These are phyloP conservation scores for Hippocampus barbouri DNA, from an alignment of 2,113 vertebrate species.

Conservation along the genomic window DNA sequence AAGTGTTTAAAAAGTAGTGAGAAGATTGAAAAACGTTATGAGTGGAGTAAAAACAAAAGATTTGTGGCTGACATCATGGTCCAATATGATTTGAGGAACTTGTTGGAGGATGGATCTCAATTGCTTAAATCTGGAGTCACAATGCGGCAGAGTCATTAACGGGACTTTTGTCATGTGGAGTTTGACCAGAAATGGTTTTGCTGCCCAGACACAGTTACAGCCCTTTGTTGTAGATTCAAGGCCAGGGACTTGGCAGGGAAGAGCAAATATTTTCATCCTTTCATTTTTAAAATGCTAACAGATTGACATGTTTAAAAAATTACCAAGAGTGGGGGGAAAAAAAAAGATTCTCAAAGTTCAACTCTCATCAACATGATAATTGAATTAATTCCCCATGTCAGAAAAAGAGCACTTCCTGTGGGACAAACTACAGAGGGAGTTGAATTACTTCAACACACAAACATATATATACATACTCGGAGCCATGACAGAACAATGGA, in stretches of 20 bases:
- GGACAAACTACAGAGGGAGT: slow-evolving; percentile 34
- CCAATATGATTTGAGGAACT: slow-evolving; percentile 7
- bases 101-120: slow-evolving; percentile 28
- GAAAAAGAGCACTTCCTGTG: slow-evolving; percentile 35
- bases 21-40: slow-evolving; percentile 4
- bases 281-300: slow-evolving; percentile 59
- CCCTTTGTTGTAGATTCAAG: slow-evolving; percentile 47
- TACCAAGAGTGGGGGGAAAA: slow-evolving; percentile 50
- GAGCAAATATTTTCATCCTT: slow-evolving; percentile 36
- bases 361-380: slow-evolving; percentile 58
- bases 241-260: slow-evolving; percentile 38
- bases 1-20: neutral
- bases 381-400: slow-evolving; percentile 55
- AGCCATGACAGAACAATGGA: slow-evolving; percentile 31
- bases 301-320: slow-evolving; percentile 56
- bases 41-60: slow-evolving; percentile 14
- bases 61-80: slow-evolving; percentile 27
- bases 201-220: slow-evolving; percentile 25
- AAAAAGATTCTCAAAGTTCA: slow-evolving; percentile 47
- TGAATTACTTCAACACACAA: slow-evolving; percentile 40
- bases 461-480: slow-evolving; percentile 21
- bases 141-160: slow-evolving; percentile 26
- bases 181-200: slow-evolving; percentile 40
- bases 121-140: slow-evolving; percentile 37
- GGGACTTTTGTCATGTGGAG: slow-evolving; percentile 48